Evolutionary conservation across 2,888 invertebrate genomes (phyloP), one percentile per base, ranked within the genome.

Genomic region (Ormyrus rosae): DNA sequence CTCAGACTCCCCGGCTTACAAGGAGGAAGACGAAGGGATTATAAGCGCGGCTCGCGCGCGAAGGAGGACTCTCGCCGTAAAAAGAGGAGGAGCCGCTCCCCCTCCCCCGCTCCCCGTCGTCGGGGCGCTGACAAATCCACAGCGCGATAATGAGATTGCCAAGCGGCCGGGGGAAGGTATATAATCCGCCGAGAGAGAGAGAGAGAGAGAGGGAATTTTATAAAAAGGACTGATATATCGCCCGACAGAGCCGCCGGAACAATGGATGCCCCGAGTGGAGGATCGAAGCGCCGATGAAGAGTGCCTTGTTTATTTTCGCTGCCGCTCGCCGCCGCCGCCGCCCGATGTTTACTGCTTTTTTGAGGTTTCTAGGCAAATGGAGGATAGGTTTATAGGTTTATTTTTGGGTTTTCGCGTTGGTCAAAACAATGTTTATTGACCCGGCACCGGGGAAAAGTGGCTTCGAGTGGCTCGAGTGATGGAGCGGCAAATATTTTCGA

Each of bases 71-170:
- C 19, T 19, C 19, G 19, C 19, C 19, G 9, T 65, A 60, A 48
- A 45, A 46, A 19, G 48, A 64, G 13, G 50, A 61, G 68, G n/a
- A 48, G 9, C n/a, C 74, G 4, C 51, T 34, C 19, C 19, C 19
- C 19, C 0, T 0, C 19, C 19, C 13, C n/a, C 74, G 4, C 51
- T 34, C 19, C 19, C 19, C 19, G 19, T 19, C 19, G 19, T 19
- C 50, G 48, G 13, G 58, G 76, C 68, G 61, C 76, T 76, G 77
- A 78, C 70, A 71, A 78, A 78, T 78, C 64, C 77, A 65, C 77
- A 71, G 65, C 71, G 77, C 71, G 70, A 78, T 78, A 78, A 78
- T 78, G 77, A 78, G 70, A 78, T 78, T 70, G 77, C 58, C n/a
- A 50, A 45, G 56, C 10, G 65, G 55, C 19, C 19, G 10, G 6